Evolutionary conservation across 2,797 vertebrate genomes (phyloP), one percentile per base, ranked within the genome.

Genomic region (Muscicapa comitata): DNA sequence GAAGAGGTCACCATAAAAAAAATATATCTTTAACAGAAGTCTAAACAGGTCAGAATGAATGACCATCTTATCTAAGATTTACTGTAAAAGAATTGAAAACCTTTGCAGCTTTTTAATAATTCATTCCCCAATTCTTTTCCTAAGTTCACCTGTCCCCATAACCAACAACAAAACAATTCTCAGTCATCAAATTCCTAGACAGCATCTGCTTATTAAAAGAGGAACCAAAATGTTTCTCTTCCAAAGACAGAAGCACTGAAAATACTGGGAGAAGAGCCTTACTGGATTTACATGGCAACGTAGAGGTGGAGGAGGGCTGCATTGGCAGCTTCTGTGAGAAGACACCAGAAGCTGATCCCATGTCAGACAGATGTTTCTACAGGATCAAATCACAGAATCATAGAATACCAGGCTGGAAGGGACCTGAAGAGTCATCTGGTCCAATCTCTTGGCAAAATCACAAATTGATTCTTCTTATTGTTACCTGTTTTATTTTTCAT

Each of bases 261-360:
- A 54, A 10, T 45, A 86, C 37, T 42, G n/a, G 23, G 25, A 65
- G 19, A 57, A 57, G 10, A 77, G 31, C 28, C 43, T 13, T 18
- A 59, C 28, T 72, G 6, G 35, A 21, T 47, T 80, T 31, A 61
- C 2, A 26, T 0, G 2, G 42, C 11, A 77, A 68, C 9, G 29
- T 4, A 43, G 37, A 13, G 3, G 8, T 0, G 0, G 19, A 51
- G 28, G 42, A 67, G 10, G 4, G 17, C 15, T 29, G 35, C 31
- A 68, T 28, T 68, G 7, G 23, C 20, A 10, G 18, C 15, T 90
- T 73, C 45, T 68, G 15, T 0, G 2, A 37, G 16, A 63, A 63
- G 45, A 35, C 40, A 54, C 6, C 3, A 74, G 35, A n/a, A 53
- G 26, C 9, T 73, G 29, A 48, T 35, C 23, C 45, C 29, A 17